Base-by-base conservation (phyloP, 2,797 vertebrate genomes). In the Tiaroga cobitis region DNA sequence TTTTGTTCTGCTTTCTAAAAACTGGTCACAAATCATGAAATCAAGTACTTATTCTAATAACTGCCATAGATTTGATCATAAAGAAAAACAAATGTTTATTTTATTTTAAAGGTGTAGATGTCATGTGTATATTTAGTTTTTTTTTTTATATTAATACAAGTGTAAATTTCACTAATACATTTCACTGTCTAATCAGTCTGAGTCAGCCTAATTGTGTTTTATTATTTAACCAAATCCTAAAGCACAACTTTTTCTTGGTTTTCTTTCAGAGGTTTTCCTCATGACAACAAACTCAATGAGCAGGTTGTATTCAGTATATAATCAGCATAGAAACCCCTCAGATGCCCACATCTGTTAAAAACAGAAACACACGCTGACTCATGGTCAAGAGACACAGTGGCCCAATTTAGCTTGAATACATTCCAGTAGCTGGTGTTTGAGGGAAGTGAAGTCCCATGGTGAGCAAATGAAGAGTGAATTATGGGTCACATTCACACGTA, bases 311-410 rank as follows among this genome's bases (percentile, higher is more conserved):
- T 72, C 5, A 41, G 24, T 70, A 56, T 37, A 51, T n/a, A 15
- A 21, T 46, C 80, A 43, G 34, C 21, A 77, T 13, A n/a, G 65
- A 19, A 81, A 32, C 26, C 61, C 49, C 73, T 76, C 19, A 77
- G 15, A 74, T 34, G 16, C 51, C 8, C 54, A 72, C 78, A 63
- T 67, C 77, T 67, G 61, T 67, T 32, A 77, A 54, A 77, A n/a
- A 72, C 24, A 80, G 79, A 81, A 32, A 56, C 59, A 79, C 61
- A 80, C 8, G 63, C 70, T 9, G 63, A 76, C 56, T 61, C 37
- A 15, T 80, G 85, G 78, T 78, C 85, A 82, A 79, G 29, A 87
- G 68, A 89, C 88, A 84, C 67, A 78, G 18, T 89, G 81, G 81
- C 81, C 77, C 88, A 89, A 29, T 85, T 89, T 86, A 21, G 43